phyloP scores from a whole-genome alignment of 2,888 invertebrate species.

The Protodeltote pygarga region DNA sequence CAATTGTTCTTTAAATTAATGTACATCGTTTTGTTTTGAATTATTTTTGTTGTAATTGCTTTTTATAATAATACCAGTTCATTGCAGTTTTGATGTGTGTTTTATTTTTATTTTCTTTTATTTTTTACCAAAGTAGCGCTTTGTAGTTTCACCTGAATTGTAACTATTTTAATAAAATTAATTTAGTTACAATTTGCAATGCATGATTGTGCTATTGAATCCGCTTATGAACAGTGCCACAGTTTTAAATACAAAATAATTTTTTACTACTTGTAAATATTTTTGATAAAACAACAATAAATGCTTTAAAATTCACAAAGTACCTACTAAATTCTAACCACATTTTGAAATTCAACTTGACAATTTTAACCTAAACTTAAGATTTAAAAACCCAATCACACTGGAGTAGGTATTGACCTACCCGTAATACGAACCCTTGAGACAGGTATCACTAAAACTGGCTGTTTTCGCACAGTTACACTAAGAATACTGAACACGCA shows the following conservation, averaged over 20 bases:
- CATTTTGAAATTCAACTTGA: background rate
- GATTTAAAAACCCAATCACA: no score
- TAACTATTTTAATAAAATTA: slow-evolving; percentile 62
- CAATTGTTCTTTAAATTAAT: slow-evolving; percentile 92
- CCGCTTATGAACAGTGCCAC: slow-evolving; percentile 19
- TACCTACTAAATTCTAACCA: slow-evolving; percentile 1
- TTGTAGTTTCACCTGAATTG: slow-evolving; percentile 59
- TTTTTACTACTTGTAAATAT: slow-evolving; percentile 20
- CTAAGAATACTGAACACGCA: no score
- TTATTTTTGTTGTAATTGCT: slow-evolving; percentile 92
- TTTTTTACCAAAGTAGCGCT: slow-evolving; percentile 80
- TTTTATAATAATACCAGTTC: slow-evolving; percentile 92
- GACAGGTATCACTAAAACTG: no score
- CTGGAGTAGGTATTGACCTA: no score
- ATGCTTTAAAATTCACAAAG: slow-evolving; percentile 13
- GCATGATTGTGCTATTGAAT: slow-evolving; percentile 81
- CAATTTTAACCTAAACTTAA: background rate
- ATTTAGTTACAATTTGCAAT: slow-evolving; percentile 63
- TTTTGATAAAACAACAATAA: slow-evolving; percentile 1
- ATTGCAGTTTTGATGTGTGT: slow-evolving; percentile 90
- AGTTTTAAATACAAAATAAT: slow-evolving; percentile 13
- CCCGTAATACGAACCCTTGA: no score
- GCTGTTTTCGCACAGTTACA: no score
- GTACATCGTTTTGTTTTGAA: slow-evolving; percentile 92
- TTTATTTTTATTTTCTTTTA: slow-evolving; percentile 82